Conservation (phyloP, 2,797 vertebrate species). For the Hafferia zeledoni region DNA sequence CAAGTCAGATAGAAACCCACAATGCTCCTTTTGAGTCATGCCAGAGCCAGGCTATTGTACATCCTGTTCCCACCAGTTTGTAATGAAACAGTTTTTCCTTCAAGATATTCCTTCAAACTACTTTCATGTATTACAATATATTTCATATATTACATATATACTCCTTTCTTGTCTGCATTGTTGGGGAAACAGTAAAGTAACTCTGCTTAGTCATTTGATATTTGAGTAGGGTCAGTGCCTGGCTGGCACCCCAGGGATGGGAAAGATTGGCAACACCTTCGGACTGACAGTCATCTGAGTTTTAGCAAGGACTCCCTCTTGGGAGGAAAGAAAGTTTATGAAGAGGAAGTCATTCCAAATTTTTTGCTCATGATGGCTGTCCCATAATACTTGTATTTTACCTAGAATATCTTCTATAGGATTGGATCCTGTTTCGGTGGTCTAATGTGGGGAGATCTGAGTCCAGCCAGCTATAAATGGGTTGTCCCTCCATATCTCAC, state of each 20-base stretch:
- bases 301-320: not conserved
- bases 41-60: not conserved
- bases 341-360: not conserved
- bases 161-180: not conserved
- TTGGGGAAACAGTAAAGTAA: not conserved
- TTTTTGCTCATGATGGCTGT: not conserved
- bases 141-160: not conserved
- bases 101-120: not conserved
- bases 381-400: not conserved
- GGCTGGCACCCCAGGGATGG: not conserved
- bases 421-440: not conserved
- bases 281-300: not conserved
- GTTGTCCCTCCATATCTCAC: not conserved
- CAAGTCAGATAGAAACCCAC: not conserved
- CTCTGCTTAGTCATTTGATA: not conserved
- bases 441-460: not conserved
- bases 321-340: not conserved
- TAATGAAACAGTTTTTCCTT: not conserved
- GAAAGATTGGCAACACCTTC: not conserved
- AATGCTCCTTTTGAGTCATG: not conserved
- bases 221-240: not conserved
- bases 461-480: not conserved
- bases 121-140: not conserved
- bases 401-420: fast-evolving
- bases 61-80: not conserved